Percentiles rank a stretch among this genome's conserved stretches.
Evolutionary conservation across 2,113 vertebrate species (phyloP).

Genomic region (Carollia perspicillata): DNA sequence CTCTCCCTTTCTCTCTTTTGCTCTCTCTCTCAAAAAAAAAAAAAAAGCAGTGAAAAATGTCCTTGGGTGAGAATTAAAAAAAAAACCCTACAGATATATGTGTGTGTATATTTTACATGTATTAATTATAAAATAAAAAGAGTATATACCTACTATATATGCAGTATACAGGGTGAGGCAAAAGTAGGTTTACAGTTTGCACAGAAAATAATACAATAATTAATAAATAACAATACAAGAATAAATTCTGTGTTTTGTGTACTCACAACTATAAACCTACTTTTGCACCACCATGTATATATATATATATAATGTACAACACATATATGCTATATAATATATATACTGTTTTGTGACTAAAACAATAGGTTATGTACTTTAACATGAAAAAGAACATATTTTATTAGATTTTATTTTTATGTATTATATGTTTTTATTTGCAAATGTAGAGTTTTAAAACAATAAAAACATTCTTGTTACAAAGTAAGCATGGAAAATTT

Average conservation of each 20-base stretch:
- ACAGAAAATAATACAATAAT: background rate
- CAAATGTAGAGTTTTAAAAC: slow-evolving; percentile 23
- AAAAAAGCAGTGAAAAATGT: too few species aligned
- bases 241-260: background rate
- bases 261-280: background rate
- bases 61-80: too few species aligned
- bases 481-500: background rate
- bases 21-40: too few species aligned
- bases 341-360: background rate
- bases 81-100: too few species aligned
- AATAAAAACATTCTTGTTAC: background rate
- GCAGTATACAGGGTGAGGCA: background rate
- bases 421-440: background rate
- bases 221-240: background rate
- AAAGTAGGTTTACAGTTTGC: background rate
- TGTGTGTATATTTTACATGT: background rate
- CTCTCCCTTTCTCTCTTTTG: too few species aligned
- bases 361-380: background rate
- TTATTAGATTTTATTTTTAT: background rate
- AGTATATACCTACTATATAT: background rate
- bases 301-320: background rate
- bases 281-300: background rate
- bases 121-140: background rate
- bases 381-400: background rate
- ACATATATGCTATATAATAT: background rate